phyloP scores from a whole-genome alignment of 2,113 vertebrate species.

The Gallinago undulata region DNA sequence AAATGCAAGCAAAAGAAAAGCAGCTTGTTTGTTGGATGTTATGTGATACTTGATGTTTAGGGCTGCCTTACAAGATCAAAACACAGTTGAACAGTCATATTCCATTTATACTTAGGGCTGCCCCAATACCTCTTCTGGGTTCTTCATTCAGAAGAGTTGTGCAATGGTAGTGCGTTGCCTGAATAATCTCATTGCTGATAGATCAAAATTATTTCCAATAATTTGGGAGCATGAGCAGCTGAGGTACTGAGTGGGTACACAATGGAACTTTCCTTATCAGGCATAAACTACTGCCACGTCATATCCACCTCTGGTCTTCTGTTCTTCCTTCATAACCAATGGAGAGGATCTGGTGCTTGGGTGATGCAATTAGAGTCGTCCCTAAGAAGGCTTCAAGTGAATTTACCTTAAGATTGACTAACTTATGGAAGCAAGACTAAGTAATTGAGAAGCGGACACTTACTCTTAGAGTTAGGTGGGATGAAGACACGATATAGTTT shows the following conservation, averaged over 20 bases:
- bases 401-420: not conserved
- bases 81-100: not conserved
- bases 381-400: not conserved
- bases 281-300: too few relatives aligned
- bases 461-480: not conserved
- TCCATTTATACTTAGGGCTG: not conserved
- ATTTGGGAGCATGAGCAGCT: accelerated
- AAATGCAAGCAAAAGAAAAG: not conserved
- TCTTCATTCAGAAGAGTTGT: not conserved
- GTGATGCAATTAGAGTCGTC: not conserved
- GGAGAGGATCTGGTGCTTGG: not conserved
- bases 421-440: not conserved
- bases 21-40: not conserved
- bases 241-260: not conserved
- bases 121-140: not conserved
- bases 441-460: not conserved
- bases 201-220: not conserved
- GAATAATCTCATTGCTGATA: not conserved
- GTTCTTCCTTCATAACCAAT: not conserved
- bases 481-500: not conserved
- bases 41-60: not conserved
- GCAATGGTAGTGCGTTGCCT: not conserved
- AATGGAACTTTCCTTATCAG: not conserved
- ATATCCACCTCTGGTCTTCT: not conserved
- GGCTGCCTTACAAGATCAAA: not conserved